Evolutionary conservation across 2,113 vertebrate species (phyloP), one percentile per base, ranked within the genome.

Genomic region (Phalacrocorax brasilianus): DNA sequence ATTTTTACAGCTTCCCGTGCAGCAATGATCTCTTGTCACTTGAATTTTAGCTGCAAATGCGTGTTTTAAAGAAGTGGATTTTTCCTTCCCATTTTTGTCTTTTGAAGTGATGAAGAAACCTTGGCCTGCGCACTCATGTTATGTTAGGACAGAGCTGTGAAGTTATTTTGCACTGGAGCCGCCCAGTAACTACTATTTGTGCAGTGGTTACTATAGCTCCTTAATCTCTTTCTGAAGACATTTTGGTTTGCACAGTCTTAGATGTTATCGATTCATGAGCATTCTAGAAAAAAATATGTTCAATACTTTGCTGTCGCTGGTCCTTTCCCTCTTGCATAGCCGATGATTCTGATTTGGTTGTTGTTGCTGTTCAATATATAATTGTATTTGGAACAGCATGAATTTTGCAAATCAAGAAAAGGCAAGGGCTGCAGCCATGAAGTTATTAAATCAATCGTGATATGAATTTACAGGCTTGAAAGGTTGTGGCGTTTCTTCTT

Each of bases 181-280:
- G 0, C 85, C 86, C 79, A 86, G 68, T 94, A 78, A 72, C 91
- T 76, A 23, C 50, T 92, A 8, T 89, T 94, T 96, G 61, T 87
- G 70, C 77, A 52, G 68, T 63, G 56, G 73, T 91, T 95, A 81
- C 83, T 96, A 45, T 75, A 95, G 66, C 33, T 95, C 52, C 94
- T 81, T 86, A 87, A 89, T 93, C 86, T 91, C 74, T 92, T 86
- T 84, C 80, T 84, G 73, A 95, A 93, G 88, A 62, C 45, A 26
- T 70, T 80, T 86, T 84, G 56, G 55, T 52, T 82, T 92, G 78
- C 82, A 22, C 26, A 66, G 52, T 68, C 66, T 82, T 42, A 56
- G 16, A 71, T 78, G 26, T 47, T 52, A 71, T 12, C 2, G 2
- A 3, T 70, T 21, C n/a, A 49, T 70, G 87, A 85, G 35, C 50